A percentile compares a stretch with the other conserved stretches of the same genome.
These are phyloP conservation scores for Neosilurus hyrtlii DNA, from an alignment of 2,797 vertebrate species.

Conservation along the genomic window DNA sequence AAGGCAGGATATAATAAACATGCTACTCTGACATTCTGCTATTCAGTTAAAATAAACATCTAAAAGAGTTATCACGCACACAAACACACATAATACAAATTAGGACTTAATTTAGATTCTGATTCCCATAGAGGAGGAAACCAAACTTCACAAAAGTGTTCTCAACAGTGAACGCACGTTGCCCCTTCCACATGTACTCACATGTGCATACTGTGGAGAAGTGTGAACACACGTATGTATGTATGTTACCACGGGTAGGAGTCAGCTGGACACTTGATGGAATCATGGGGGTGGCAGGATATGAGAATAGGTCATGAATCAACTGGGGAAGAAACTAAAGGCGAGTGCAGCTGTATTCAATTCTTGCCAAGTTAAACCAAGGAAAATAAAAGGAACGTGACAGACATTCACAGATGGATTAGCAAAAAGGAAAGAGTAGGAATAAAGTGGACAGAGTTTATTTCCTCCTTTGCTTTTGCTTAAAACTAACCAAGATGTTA, in stretches of 20 bases:
- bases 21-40: slow-evolving; percentile 46
- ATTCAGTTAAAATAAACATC: slow-evolving; percentile 48
- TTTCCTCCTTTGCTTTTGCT: neutral
- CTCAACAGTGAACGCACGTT: no score
- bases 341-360: slow-evolving; percentile 48
- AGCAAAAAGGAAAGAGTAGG: neutral
- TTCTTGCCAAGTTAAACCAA: slow-evolving; percentile 5
- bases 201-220: neutral
- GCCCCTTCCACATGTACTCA: neutral
- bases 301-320: slow-evolving; percentile 30
- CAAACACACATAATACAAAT: slow-evolving; percentile 19
- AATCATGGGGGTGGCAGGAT: slow-evolving; percentile 34
- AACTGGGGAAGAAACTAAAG: slow-evolving; percentile 40
- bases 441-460: neutral
- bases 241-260: slow-evolving; percentile 35
- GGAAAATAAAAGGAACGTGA: slow-evolving; percentile 1
- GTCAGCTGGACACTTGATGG: slow-evolving; percentile 47
- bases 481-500: neutral
- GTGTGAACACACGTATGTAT: slow-evolving; percentile 22
- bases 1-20: slow-evolving; percentile 52
- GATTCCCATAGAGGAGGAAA: neutral
- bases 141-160: neutral
- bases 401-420: neutral
- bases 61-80: slow-evolving; percentile 26
- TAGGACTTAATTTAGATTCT: neutral